phyloP scores from a whole-genome alignment of 2,888 invertebrate genomes.

The Aphodius sticticus region DNA sequence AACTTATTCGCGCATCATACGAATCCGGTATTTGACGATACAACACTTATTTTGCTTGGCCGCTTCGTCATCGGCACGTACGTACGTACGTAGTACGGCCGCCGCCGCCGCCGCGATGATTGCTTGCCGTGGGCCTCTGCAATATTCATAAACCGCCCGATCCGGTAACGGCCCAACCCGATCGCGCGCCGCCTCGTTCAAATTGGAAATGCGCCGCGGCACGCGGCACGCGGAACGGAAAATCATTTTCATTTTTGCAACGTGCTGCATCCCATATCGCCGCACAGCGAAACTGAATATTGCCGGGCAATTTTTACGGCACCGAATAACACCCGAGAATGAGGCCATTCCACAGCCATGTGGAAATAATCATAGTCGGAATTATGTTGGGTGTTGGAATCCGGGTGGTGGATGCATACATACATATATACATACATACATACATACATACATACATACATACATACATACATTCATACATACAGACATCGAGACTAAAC shows the following conservation, averaged over 20 bases:
- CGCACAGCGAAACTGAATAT: neutral
- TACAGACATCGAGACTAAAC: too few species aligned
- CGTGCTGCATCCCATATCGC: slow-evolving; percentile 26
- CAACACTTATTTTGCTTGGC: neutral
- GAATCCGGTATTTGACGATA: neutral
- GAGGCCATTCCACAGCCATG: too few species aligned
- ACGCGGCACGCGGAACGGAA: slow-evolving; percentile 13
- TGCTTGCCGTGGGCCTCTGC: slow-evolving; percentile 13
- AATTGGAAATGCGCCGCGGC: slow-evolving; percentile 32
- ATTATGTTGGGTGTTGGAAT: too few species aligned
- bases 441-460: too few species aligned
- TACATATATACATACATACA: too few species aligned
- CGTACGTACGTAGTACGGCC: neutral
- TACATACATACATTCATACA: too few species aligned
- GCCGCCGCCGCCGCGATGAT: slow-evolving; percentile 22
- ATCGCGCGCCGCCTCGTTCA: slow-evolving; percentile 30
- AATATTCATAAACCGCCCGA: slow-evolving; percentile 33
- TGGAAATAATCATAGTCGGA: too few species aligned
- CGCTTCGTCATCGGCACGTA: neutral
- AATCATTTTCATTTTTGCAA: slow-evolving; percentile 24
- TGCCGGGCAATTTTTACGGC: too few species aligned
- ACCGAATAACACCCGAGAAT: too few species aligned
- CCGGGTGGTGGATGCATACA: too few species aligned
- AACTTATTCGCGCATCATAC: slow-evolving; percentile 5
- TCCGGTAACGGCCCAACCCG: slow-evolving; percentile 29